A percentile compares a stretch with the other conserved stretches of the same genome.
Conservation (phyloP, 2,797 vertebrate species). For the Cyclopterus lumpus region DNA sequence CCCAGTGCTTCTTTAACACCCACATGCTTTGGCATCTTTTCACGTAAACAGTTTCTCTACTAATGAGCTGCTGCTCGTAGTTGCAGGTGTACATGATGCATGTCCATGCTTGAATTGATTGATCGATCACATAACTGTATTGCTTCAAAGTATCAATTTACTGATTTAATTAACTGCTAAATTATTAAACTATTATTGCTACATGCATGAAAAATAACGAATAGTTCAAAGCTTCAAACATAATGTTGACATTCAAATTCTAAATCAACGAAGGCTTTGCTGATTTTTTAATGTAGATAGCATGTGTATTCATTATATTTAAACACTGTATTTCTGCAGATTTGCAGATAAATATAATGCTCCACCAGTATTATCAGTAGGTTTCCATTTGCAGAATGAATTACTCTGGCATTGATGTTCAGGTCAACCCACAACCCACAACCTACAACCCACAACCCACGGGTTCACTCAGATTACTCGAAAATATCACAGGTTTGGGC, state of each 20-base stretch:
- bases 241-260: too few relatives aligned
- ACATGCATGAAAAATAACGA: background rate
- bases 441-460: too few relatives aligned
- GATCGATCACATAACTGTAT: background rate
- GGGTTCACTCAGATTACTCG: background rate
- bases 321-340: background rate
- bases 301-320: background rate
- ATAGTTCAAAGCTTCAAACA: too few relatives aligned
- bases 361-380: background rate
- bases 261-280: background rate
- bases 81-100: background rate
- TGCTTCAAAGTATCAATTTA: background rate
- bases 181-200: background rate
- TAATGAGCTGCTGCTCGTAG: conserved; percentile 28
- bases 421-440: background rate
- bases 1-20: conserved; percentile 9
- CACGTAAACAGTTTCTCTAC: conserved; percentile 1
- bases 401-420: background rate
- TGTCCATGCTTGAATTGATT: background rate
- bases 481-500: background rate
- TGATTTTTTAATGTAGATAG: background rate
- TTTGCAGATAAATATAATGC: background rate
- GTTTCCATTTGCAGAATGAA: background rate
- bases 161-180: background rate
- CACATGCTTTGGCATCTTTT: conserved; percentile 20